These are phyloP conservation scores for Nannospalax galili DNA, from an alignment of 2,113 vertebrate genomes.

Conservation along the genomic window DNA sequence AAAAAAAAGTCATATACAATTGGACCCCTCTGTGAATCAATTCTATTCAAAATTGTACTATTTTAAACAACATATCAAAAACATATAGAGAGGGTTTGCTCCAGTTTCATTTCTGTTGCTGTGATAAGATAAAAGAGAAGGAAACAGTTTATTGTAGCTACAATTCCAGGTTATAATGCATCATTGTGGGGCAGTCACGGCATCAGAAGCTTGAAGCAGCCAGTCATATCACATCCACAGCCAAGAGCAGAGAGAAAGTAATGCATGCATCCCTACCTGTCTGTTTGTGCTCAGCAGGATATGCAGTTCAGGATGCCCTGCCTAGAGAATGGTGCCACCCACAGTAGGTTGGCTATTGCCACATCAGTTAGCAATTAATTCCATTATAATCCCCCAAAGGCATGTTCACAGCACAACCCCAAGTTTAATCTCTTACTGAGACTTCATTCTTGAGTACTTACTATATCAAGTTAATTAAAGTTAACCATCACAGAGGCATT, in stretches of 20 bases:
- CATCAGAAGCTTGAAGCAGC: background rate
- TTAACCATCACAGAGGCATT: no score
- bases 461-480: background rate
- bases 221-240: background rate
- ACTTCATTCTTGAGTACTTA: background rate
- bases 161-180: background rate
- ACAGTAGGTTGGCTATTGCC: background rate
- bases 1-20: no score
- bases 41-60: no score
- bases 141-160: background rate
- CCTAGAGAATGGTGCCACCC: background rate
- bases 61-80: background rate
- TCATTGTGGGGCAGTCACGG: background rate
- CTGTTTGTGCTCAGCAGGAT: background rate
- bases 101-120: background rate
- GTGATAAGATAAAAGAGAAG: background rate
- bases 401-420: background rate
- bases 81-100: background rate
- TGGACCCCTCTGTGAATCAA: background rate
- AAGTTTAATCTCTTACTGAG: background rate
- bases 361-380: background rate
- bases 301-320: background rate
- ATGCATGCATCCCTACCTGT: background rate
- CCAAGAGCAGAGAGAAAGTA: background rate
- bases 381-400: background rate